These are phyloP conservation scores for Coenonympha glycerion DNA, from an alignment of 2,888 invertebrate species.

Conservation along the genomic window DNA sequence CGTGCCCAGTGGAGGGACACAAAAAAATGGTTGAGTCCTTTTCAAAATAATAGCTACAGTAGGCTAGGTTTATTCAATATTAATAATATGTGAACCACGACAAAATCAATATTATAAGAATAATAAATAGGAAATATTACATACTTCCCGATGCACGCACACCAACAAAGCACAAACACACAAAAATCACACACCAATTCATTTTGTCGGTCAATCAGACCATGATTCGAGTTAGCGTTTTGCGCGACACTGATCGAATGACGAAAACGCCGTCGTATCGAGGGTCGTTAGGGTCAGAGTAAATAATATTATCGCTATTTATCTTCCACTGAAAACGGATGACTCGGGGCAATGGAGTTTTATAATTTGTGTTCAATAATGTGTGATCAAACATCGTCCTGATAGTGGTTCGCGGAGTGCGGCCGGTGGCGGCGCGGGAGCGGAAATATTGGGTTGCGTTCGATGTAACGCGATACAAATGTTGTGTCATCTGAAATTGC, in stretches of 20 bases:
- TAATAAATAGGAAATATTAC: conserved; percentile 23
- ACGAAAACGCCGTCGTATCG: conserved; percentile 45
- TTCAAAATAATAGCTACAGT: too few species aligned
- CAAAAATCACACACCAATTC: conserved; percentile 58
- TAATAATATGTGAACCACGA: too few species aligned
- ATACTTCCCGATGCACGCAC: conserved; percentile 58
- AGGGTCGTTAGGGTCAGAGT: conserved; percentile 52
- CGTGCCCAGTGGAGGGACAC: too few species aligned
- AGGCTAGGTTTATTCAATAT: too few species aligned
- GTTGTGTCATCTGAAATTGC: conserved; percentile 14
- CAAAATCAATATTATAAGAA: neutral
- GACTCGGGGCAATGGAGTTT: conserved; percentile 19
- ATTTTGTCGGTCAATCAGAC: conserved; percentile 47
- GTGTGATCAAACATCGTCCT: conserved; percentile 14
- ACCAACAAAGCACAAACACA: conserved; percentile 56
- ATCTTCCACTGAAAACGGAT: conserved; percentile 41
- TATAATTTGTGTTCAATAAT: conserved; percentile 25
- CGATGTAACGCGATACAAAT: conserved; percentile 24
- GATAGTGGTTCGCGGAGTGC: conserved; percentile 6
- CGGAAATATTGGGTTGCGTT: conserved; percentile 44
- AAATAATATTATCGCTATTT: conserved; percentile 61
- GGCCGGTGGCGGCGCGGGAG: conserved; percentile 37
- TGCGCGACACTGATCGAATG: conserved; percentile 53
- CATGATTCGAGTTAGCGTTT: conserved; percentile 43
- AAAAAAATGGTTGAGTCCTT: too few species aligned